phyloP scores from a whole-genome alignment of 1,140 invertebrate species.

The Adelges cooleyi region DNA sequence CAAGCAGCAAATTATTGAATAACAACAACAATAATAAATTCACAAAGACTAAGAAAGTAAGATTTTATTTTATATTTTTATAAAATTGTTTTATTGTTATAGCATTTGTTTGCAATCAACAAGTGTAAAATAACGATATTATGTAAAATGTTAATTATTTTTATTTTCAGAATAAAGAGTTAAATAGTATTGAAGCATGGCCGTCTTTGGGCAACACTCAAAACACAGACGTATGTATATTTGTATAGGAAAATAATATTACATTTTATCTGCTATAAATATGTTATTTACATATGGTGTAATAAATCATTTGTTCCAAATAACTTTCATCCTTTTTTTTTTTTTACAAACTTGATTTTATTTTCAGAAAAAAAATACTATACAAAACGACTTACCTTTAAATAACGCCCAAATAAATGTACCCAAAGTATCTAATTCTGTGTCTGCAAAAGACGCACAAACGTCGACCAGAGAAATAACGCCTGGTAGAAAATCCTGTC shows the following conservation, averaged over 20 bases:
- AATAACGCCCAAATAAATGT: not conserved
- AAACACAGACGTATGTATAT: not conserved
- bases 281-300: no score
- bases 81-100: no score
- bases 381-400: not conserved
- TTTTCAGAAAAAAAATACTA: conserved; percentile 7
- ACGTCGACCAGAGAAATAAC: not conserved
- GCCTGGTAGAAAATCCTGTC: not conserved
- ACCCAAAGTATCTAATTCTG: conserved; percentile 12
- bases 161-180: conserved; percentile 24
- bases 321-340: no score
- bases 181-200: conserved; percentile 25
- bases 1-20: not conserved
- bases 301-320: no score
- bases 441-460: not conserved
- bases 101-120: no score
- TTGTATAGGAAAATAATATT: no score
- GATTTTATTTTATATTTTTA: not conserved
- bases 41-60: conserved; percentile 4
- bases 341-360: no score
- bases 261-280: no score
- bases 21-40: not conserved
- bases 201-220: conserved; percentile 7
- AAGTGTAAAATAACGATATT: no score
- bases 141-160: no score